phyloP scores from a whole-genome alignment of 53 echinoderm and acorn worm species.

The Temnopleurus reevesii region DNA sequence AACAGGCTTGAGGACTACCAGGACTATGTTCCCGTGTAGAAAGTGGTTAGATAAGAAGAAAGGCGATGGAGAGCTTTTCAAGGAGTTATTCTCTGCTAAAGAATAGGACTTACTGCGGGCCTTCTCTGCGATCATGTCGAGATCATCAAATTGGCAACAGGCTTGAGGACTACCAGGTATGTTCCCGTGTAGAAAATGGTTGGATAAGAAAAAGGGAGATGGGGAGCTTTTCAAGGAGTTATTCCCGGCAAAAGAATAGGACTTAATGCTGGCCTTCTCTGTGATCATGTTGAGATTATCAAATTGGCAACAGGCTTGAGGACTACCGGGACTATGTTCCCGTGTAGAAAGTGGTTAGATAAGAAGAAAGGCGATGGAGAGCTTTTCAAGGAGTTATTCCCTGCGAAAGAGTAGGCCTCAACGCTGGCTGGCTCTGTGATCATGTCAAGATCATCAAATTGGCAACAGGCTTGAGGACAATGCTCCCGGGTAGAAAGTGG shows the following conservation, averaged over 20 bases:
- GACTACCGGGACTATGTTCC: conserved; percentile 83
- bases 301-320: conserved; percentile 70
- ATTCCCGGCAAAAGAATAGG: conserved; percentile 10
- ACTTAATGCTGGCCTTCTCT: conserved; percentile 92
- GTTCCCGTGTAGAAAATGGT: neutral
- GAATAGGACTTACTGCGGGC: conserved; percentile 62
- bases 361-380: conserved; percentile 98
- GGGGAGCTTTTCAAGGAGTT: neutral
- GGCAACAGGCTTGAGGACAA: conserved; percentile 65
- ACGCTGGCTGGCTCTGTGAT: conserved; percentile 93
- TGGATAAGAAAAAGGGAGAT: neutral
- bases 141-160: too few relatives aligned
- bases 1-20: conserved; percentile 62
- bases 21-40: conserved; percentile 80
- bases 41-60: conserved; percentile 99
- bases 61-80: conserved; percentile 94
- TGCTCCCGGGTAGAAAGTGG: conserved; percentile 92
- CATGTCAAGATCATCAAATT: conserved; percentile 79
- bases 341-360: conserved; percentile 94
- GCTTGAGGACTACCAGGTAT: too few relatives aligned
- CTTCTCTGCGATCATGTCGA: too few relatives aligned
- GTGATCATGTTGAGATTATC: conserved; percentile 78
- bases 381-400: conserved; percentile 87
- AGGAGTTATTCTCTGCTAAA: conserved; percentile 79
- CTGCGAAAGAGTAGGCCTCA: conserved; percentile 90